Conservation (phyloP, 2,113 vertebrate genomes). For the Cavia porcellus region DNA sequence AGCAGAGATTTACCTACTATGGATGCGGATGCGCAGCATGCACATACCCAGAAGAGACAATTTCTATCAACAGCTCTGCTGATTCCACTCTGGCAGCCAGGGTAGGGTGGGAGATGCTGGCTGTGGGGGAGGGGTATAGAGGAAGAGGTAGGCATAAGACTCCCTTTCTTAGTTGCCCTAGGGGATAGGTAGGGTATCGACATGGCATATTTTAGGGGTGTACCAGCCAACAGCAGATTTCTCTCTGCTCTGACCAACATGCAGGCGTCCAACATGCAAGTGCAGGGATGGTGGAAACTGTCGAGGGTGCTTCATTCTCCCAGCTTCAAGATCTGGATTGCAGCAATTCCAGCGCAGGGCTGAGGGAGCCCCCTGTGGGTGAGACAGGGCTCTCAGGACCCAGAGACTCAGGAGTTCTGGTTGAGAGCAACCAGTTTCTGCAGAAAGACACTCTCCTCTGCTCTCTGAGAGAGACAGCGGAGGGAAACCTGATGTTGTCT, state of each 20-base stretch:
- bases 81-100: background rate
- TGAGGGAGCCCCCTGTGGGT: background rate
- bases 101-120: too few species aligned
- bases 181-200: background rate
- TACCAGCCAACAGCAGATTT: background rate
- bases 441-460: background rate
- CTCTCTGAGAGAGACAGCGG: background rate
- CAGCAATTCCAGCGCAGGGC: background rate
- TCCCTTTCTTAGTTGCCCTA: background rate
- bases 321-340: background rate
- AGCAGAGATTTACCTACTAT: background rate
- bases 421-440: background rate
- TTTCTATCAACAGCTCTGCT: background rate
- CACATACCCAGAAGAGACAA: background rate
- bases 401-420: background rate
- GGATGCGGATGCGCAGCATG: background rate
- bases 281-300: accelerated
- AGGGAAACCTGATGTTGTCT: background rate
- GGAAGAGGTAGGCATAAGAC: background rate
- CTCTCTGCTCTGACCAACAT: background rate
- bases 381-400: background rate
- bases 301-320: background rate
- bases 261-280: too few species aligned
- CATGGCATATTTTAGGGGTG: background rate
- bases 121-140: background rate